Evolutionary conservation across 92 coral and sea anemone species (phyloP), one percentile per base, ranked within the genome.

Genomic region (Palythoa grandis): DNA sequence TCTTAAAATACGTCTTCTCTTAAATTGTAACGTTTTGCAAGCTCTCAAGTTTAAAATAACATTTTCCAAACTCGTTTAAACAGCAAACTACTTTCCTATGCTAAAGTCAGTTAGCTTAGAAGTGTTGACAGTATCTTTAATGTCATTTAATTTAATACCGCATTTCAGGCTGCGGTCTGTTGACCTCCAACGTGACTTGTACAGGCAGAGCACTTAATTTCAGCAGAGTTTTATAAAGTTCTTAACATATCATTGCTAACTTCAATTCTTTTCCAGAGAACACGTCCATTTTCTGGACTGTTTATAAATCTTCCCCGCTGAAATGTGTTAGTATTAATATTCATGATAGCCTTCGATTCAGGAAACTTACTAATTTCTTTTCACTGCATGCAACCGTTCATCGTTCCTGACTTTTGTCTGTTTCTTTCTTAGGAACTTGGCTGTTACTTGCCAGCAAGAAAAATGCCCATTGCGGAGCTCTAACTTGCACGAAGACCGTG

Each of bases 321-420:
- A 70, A 79, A 22, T 43, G 12, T 54, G 74, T 66, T 20, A 23
- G 85, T 65, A 65, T 80, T 80, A 80, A 66, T 80, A 66, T 80
- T 57, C 85, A 80, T 65, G 85, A 66, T 25, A n/a, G 40, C 58
- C 25, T n/a, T 9, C 43, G 35, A 66, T 15, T 43, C 20, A 23
- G 54, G 74, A 80, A 67, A 60, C 84, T 29, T n/a, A 23, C n/a
- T n/a, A n/a, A 56, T 65, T 68, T 63, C 40, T 17, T 13, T 43
- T 76, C 69, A 19, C 25, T 29, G 56, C 7, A 65, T 29, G 56
- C 7, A 65, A 53, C 22, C 70, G 58, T 54, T 77, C 48, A 24
- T 52, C 14, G 38, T 65, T 47, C 19, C 50, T 54, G 37, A 47
- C 50, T 23, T 13, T 19, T 67, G 74, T 80, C 85, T 80, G 85